Evolutionary conservation across 2,888 invertebrate genomes (phyloP).

Genomic region (Buathra laborator): DNA sequence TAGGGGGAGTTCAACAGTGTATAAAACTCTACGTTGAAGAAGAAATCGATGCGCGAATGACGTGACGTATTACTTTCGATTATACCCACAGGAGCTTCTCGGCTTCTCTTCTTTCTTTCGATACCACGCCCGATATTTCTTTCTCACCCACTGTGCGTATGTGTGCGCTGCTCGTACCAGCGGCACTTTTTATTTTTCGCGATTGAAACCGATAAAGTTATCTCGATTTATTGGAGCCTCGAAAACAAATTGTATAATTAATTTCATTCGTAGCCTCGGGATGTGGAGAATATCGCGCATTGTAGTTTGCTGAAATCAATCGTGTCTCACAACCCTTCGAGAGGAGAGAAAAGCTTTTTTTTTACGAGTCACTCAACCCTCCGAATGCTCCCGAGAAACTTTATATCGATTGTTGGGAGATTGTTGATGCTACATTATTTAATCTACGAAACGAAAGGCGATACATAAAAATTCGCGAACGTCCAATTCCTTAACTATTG

Average conservation of each 20-base stretch:
- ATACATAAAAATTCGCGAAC: no score
- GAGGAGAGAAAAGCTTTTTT: no score
- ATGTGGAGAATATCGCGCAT: background rate
- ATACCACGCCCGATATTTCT: conserved; percentile 25
- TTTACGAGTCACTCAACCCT: no score
- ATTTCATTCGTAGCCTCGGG: conserved; percentile 30
- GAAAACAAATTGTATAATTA: conserved; percentile 65
- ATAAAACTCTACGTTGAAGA: conserved; percentile 47
- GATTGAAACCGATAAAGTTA: conserved; percentile 63
- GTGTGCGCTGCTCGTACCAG: background rate
- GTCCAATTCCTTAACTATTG: no score
- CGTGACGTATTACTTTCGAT: conserved; percentile 69
- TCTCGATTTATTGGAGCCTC: conserved; percentile 63
- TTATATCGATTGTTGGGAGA: no score
- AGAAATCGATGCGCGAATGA: conserved; percentile 67
- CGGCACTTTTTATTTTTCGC: conserved; percentile 28
- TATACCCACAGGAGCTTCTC: conserved; percentile 65
- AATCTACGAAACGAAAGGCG: no score
- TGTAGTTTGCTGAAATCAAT: no score
- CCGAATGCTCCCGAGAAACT: no score
- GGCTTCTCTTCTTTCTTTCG: conserved; percentile 16
- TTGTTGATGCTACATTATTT: no score
- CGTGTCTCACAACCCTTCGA: no score
- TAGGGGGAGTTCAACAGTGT: conserved; percentile 16
- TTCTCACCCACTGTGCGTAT: background rate